phyloP scores from a whole-genome alignment of 2,797 vertebrate genomes.

The Champsocephalus gunnari region DNA sequence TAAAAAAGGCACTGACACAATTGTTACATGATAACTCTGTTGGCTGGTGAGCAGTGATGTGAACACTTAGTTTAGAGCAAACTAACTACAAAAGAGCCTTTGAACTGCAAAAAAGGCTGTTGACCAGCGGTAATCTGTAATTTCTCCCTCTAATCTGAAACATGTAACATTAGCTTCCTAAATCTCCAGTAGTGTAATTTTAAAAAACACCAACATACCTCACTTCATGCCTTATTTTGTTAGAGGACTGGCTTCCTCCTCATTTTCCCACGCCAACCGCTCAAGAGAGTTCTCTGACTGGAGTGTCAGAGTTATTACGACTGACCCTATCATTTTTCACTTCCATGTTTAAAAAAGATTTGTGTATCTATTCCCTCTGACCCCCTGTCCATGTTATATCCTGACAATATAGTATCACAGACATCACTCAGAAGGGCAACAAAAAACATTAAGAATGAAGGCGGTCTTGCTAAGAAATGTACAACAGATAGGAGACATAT shows the following conservation, averaged over 20 bases:
- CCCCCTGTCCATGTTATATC: constrained; percentile 17
- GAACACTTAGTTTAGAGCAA: too few species aligned
- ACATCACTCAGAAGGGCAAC: background rate
- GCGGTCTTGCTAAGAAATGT: background rate
- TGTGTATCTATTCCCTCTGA: constrained; percentile 19
- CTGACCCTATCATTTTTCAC: constrained; percentile 31
- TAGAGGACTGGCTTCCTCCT: background rate
- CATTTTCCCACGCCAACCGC: background rate
- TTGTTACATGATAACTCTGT: too few species aligned
- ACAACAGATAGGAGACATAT: background rate
- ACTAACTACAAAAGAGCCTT: too few species aligned
- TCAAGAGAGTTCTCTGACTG: background rate
- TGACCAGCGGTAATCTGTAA: background rate
- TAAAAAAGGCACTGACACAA: too few species aligned
- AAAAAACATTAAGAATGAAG: background rate
- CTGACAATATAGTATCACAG: constrained; percentile 20
- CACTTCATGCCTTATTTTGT: background rate
- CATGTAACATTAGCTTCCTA: too few species aligned
- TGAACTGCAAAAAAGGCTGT: background rate
- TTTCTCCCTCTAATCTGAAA: background rate
- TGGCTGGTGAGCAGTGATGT: too few species aligned
- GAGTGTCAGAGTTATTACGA: background rate
- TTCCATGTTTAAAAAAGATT: constrained; percentile 39
- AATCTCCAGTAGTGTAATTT: background rate
- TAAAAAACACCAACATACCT: background rate